Base-by-base conservation (phyloP, 2,888 invertebrate genomes). In the Notodonta dromedarius region DNA sequence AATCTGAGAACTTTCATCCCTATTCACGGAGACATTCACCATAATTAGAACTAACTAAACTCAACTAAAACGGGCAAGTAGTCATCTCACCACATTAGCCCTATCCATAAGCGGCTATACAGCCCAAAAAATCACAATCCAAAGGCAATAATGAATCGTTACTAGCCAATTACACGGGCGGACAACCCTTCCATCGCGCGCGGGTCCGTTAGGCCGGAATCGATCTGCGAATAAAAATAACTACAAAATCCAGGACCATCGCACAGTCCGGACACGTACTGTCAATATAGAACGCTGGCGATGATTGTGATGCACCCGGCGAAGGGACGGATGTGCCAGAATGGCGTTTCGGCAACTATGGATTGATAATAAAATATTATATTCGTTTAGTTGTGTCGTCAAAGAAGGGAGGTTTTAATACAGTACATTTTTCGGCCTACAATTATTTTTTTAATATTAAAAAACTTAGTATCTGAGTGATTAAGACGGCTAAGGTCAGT, bases 281-380 rank as follows among this genome's bases (percentile, higher is more conserved):
- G 91, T 90, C 92, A 91, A 93, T 93, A 92, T 87, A 90, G 90
- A 90, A 85, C 78, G 79, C 84, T 75, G 86, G 88, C 86, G 91
- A 91, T 90, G 89, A 93, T 92, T 91, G 91, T 88, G 90, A 90
- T 91, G 90, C 91, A 89, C 88, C 87, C 83, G 78, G 79, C 72
- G 83, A 82, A 80, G 83, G 79, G 79, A 39, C 70, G 75, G 74
- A 69, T 69, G 60, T 14, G 73, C 85, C 86, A 87, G 87, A 88
- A 88, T 86, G 80, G 74, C 77, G 65, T 70, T 79, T 74, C 72
- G 70, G 82, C 74, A 77, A 79, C 86, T 83, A 85, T 81, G 82
- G 79, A 92, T 91, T 91, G 92, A 91, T 88, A 89, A 85, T 88
- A 89, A 56, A 44, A 88, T 83, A 76, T 24, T 66, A 58, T 65